Evolutionary conservation across 2,797 vertebrate species (phyloP).

Genomic region (Cuculus canorus): DNA sequence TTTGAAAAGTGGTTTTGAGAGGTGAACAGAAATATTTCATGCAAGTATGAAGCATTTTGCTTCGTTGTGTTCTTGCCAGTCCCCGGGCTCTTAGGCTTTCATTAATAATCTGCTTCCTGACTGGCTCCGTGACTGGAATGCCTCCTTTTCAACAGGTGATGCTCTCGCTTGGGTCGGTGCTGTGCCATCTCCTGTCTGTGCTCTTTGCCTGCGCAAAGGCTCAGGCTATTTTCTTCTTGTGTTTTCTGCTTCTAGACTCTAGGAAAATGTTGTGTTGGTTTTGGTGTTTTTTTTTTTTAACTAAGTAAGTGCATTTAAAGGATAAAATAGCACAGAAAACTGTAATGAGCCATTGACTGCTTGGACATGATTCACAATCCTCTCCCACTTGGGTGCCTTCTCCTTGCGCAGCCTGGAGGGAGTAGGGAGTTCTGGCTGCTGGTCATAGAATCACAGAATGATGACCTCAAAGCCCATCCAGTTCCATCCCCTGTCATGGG

Average conservation of each 20-base stretch:
- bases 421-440: background rate
- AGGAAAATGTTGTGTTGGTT: rapidly evolving
- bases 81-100: background rate
- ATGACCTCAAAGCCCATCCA: no score
- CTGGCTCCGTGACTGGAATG: background rate
- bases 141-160: background rate
- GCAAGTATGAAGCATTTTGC: background rate
- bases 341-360: background rate
- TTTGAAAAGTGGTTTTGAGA: background rate
- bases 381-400: background rate
- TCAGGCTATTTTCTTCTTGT: background rate
- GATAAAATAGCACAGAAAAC: background rate
- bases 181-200: background rate
- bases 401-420: background rate
- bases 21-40: background rate
- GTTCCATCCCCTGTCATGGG: no score
- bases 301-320: background rate
- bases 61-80: rapidly evolving
- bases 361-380: background rate
- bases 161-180: background rate
- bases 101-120: background rate
- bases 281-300: background rate
- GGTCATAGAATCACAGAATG: no score
- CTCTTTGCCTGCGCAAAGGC: background rate
- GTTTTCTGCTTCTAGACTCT: background rate